phyloP scores from a whole-genome alignment of 92 coral and sea anemone species.

The Porites rus region DNA sequence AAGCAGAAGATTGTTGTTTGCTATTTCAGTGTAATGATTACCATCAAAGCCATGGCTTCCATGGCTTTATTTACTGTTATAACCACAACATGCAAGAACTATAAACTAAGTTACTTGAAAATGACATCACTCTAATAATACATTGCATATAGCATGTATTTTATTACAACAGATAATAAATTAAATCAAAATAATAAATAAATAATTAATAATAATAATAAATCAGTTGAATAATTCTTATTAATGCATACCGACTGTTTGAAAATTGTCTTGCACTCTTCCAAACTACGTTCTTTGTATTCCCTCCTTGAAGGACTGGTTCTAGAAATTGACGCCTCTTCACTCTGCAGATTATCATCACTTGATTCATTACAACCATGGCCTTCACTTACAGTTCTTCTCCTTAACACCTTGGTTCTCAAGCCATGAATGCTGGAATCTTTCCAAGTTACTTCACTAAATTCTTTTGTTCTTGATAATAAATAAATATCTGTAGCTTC shows the following conservation, averaged over 20 bases:
- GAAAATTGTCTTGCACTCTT: constrained; percentile 64
- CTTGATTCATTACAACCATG: constrained; percentile 11
- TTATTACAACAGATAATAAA: no score
- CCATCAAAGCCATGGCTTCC: not conserved
- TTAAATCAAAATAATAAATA: no score
- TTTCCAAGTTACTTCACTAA: constrained; percentile 2
- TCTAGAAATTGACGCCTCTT: not conserved
- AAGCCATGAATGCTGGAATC: not conserved
- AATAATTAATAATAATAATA: no score
- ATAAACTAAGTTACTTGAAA: no score
- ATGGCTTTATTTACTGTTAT: not conserved
- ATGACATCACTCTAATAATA: no score
- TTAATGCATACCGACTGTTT: constrained; percentile 66
- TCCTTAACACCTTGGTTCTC: constrained; percentile 17
- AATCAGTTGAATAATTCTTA: no score
- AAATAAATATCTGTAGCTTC: not conserved
- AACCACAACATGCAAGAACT: not conserved
- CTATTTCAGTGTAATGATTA: not conserved
- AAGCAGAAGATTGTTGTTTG: no score
- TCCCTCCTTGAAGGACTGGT: constrained; percentile 28
- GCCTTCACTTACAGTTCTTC: constrained; percentile 55
- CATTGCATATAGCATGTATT: not conserved
- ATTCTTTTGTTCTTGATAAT: not conserved
- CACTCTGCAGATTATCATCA: not conserved
- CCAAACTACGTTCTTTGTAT: constrained; percentile 40